Evolutionary conservation across 2,113 vertebrate species (phyloP).

Genomic region (Aptenodytes patagonicus): DNA sequence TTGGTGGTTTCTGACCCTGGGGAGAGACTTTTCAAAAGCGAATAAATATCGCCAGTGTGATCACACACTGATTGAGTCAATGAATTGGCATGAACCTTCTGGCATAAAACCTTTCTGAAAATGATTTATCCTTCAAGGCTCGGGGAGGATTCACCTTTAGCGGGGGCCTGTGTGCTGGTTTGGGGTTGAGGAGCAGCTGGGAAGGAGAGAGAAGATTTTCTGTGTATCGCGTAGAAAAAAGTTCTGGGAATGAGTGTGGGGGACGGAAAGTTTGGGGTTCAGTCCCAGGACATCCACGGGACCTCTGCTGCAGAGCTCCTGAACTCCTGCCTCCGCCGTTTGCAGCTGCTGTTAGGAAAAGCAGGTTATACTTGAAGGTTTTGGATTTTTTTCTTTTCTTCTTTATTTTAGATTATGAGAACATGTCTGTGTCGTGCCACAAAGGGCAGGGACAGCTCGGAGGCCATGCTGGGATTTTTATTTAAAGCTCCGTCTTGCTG

Average conservation of each 20-base stretch:
- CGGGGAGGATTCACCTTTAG: not conserved
- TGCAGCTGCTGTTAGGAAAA: not conserved
- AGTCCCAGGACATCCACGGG: accelerated
- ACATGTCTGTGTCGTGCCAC: not conserved
- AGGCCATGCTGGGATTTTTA: not conserved
- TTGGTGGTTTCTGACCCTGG: not conserved
- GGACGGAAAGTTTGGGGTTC: not conserved
- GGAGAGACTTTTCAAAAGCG: not conserved
- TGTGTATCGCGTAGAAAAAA: not conserved
- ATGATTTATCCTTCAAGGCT: not conserved
- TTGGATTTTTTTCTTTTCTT: not conserved
- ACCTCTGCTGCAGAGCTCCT: not conserved
- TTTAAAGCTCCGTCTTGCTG: not conserved
- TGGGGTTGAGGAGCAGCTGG: not conserved
- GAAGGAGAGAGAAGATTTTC: not conserved
- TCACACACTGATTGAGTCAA: not conserved
- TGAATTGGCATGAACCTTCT: not conserved
- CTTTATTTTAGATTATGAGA: not conserved
- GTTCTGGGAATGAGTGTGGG: not conserved
- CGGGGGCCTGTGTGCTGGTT: not conserved
- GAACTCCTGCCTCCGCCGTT: not conserved
- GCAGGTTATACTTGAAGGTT: not conserved
- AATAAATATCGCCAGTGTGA: not conserved
- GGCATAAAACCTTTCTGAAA: not conserved
- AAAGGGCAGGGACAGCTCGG: not conserved